phyloP scores from a whole-genome alignment of 2,113 vertebrate genomes.

The Danionella cerebrum region DNA sequence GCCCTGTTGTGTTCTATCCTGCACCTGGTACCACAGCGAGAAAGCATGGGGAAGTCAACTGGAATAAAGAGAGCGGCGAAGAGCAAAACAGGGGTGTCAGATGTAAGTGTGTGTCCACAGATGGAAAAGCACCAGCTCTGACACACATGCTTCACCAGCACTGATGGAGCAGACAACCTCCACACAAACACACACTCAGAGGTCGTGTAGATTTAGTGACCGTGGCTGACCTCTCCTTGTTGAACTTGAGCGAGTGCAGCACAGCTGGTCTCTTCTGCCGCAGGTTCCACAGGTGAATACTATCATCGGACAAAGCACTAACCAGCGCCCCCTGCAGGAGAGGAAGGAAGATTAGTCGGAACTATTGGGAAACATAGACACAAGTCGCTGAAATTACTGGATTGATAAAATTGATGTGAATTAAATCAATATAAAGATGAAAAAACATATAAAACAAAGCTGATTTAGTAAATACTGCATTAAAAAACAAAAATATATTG shows the following conservation, averaged over 20 bases:
- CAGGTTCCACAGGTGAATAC: slow-evolving; percentile 96
- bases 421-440: no score
- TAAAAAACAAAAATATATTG: no score
- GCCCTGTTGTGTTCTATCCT: background rate
- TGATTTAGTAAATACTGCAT: no score
- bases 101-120: background rate
- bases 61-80: background rate
- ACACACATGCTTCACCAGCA: background rate
- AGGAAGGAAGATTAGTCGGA: background rate
- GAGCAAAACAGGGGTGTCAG: background rate
- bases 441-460: no score
- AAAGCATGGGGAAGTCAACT: background rate
- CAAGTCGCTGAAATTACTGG: no score
- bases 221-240: slow-evolving; percentile 79
- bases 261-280: slow-evolving; percentile 97
- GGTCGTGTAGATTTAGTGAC: background rate
- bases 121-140: background rate
- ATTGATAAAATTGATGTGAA: no score
- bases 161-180: background rate
- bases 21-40: background rate
- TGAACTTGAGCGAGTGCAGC: slow-evolving; percentile 97
- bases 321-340: slow-evolving; percentile 85
- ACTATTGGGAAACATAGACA: background rate
- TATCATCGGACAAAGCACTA: slow-evolving; percentile 97
- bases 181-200: background rate